Evolutionary conservation across 2,888 invertebrate genomes (phyloP).

Genomic region (Chrysomela aeneicollis): DNA sequence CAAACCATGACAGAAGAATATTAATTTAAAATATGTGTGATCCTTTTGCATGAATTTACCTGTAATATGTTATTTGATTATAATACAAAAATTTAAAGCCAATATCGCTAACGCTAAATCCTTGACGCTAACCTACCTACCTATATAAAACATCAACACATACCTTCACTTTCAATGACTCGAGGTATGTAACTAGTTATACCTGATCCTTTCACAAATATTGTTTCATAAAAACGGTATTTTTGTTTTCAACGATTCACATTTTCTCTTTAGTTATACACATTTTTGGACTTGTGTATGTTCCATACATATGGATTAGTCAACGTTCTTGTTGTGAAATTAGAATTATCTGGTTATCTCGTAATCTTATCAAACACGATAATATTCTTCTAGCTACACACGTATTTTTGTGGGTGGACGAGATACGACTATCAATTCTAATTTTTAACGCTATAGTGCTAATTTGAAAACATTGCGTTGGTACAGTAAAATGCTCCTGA

Average conservation of each 20-base stretch:
- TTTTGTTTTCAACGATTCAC: background rate
- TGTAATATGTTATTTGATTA: too few species aligned
- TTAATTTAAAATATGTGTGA: too few species aligned
- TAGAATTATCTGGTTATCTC: background rate
- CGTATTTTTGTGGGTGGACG: background rate
- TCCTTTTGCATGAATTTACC: too few species aligned
- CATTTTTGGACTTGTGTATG: background rate
- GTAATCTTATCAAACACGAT: background rate
- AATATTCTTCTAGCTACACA: background rate
- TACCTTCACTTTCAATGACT: too few species aligned
- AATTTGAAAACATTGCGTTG: background rate
- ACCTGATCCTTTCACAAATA: too few species aligned
- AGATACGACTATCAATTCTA: background rate
- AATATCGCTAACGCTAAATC: too few species aligned
- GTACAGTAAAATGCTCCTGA: too few species aligned
- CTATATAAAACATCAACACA: too few species aligned
- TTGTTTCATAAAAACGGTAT: background rate
- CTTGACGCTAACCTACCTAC: too few species aligned
- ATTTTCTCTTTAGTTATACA: background rate
- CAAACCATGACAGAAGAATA: too few species aligned
- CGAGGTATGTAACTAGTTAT: too few species aligned
- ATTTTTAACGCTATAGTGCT: background rate
- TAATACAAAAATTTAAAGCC: too few species aligned
- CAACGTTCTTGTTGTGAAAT: background rate
- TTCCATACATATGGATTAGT: background rate